Evolutionary conservation across 2,888 invertebrate genomes (phyloP).

Genomic region (Phasia obesa): DNA sequence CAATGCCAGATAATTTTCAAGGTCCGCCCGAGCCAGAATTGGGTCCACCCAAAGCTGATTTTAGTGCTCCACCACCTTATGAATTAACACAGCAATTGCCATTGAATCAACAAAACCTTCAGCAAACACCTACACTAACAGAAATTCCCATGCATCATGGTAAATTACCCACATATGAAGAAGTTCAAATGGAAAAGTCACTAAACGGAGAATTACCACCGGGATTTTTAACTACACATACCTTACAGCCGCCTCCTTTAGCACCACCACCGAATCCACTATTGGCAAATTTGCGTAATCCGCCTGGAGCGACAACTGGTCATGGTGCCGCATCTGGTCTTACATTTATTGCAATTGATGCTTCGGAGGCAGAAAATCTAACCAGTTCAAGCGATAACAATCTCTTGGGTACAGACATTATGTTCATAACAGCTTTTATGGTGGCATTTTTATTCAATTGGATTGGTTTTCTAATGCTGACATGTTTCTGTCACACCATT

Average conservation of each 20-base stretch:
- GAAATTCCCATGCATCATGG: conserved; percentile 83
- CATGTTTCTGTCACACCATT: conserved; percentile 97
- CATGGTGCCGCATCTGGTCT: conserved; percentile 83
- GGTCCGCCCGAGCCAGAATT: conserved; percentile 83
- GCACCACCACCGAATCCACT: conserved; percentile 77
- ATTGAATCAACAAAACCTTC: conserved; percentile 59
- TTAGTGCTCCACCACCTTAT: conserved; percentile 94
- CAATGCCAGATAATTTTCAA: conserved; percentile 70
- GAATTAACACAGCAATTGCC: conserved; percentile 82
- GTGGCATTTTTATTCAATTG: conserved; percentile 98
- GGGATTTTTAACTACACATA: conserved; percentile 78
- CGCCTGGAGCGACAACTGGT: conserved; percentile 37
- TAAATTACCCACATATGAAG: conserved; percentile 94
- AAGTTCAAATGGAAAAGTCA: conserved; percentile 94
- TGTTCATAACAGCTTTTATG: conserved; percentile 96
- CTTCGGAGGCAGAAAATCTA: conserved; percentile 87
- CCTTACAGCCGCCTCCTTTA: conserved; percentile 78
- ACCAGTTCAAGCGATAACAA: conserved; percentile 89
- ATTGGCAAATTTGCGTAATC: conserved; percentile 77
- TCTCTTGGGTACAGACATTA: conserved; percentile 94
- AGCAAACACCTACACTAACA: conserved; percentile 52
- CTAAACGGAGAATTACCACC: conserved; percentile 87
- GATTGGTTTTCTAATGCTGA: conserved; percentile 94
- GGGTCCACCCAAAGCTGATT: conserved; percentile 92
- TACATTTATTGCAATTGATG: conserved; percentile 90